These are phyloP conservation scores for Malurus splendens DNA, from an alignment of 2,797 vertebrate genomes.

Conservation along the genomic window DNA sequence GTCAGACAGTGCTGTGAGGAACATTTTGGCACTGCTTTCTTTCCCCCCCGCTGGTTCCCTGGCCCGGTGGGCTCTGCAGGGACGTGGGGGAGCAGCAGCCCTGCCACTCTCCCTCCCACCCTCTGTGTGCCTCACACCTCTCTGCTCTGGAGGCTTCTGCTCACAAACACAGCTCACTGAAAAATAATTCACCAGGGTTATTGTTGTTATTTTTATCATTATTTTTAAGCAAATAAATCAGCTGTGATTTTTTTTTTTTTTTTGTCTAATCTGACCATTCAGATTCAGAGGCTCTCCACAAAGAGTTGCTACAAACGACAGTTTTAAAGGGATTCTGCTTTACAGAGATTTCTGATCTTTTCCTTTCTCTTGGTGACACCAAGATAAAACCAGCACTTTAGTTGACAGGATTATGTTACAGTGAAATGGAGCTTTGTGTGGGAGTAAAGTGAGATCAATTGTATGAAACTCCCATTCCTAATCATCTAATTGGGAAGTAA, in stretches of 20 bases:
- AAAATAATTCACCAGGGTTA: neutral
- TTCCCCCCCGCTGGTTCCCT: neutral
- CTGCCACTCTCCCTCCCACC: neutral
- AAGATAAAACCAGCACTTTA: neutral
- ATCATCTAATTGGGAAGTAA: slow-evolving; percentile 8
- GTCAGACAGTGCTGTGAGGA: slow-evolving; percentile 4
- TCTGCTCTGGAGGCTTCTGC: neutral
- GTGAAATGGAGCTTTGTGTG: neutral
- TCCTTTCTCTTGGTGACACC: neutral
- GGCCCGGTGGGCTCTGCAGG: neutral
- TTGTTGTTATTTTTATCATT: neutral
- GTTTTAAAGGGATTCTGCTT: neutral
- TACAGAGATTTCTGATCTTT: neutral
- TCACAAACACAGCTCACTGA: neutral
- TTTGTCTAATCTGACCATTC: neutral
- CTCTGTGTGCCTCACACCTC: neutral
- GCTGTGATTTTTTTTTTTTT: neutral
- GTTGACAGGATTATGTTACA: neutral
- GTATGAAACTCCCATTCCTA: neutral
- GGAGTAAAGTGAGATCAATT: neutral
- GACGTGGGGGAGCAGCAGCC: neutral
- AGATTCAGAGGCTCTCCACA: neutral
- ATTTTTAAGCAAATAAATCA: neutral
- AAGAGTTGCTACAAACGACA: neutral
- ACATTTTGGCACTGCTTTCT: neutral